Conservation (phyloP, 2,113 vertebrate genomes). For the Aegithalos caudatus region DNA sequence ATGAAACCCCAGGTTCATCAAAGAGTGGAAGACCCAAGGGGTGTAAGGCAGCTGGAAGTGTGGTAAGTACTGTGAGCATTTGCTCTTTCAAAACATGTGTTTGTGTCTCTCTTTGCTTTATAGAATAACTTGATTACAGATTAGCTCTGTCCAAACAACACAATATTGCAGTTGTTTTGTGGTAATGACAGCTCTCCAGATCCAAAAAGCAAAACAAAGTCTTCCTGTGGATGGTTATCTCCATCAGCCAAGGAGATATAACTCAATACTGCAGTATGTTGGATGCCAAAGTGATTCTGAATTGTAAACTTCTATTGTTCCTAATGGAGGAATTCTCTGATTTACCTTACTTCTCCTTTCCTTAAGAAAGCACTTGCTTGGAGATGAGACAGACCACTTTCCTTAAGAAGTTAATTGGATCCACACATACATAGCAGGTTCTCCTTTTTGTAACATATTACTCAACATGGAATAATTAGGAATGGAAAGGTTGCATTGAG, state of each 20-base stretch:
- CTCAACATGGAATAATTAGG: background rate
- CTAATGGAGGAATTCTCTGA: background rate
- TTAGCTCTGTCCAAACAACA: background rate
- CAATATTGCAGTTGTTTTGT: background rate
- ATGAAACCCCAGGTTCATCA: background rate
- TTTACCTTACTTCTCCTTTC: background rate
- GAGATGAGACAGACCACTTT: background rate
- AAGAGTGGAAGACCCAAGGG: background rate
- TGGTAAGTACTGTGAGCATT: accelerated
- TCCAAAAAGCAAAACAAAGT: background rate
- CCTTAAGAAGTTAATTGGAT: background rate
- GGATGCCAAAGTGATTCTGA: background rate
- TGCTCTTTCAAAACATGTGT: background rate
- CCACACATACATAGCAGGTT: background rate
- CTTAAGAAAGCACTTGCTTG: background rate
- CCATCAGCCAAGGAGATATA: background rate
- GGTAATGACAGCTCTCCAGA: background rate
- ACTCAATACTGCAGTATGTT: background rate
- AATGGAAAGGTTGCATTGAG: background rate
- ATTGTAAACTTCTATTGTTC: background rate
- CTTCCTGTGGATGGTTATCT: background rate
- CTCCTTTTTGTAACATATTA: background rate
- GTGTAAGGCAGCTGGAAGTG: background rate
- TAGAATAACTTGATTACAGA: background rate
- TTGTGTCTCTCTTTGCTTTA: background rate